Evolutionary conservation across 2,797 vertebrate species (phyloP).

Genomic region (Eurystomus glaucurus): DNA sequence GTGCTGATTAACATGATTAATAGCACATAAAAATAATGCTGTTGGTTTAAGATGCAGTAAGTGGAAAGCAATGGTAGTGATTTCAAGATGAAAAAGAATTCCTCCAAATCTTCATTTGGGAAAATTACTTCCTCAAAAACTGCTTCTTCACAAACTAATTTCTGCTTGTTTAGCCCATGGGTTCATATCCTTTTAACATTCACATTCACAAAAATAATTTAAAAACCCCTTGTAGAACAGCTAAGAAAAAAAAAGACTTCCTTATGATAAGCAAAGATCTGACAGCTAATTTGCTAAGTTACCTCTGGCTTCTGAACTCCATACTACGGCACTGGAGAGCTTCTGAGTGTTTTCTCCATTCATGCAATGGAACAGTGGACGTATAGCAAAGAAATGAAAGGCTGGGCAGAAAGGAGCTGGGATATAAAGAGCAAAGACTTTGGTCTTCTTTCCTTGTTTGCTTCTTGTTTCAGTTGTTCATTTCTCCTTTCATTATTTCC

Average conservation of each 20-base stretch:
- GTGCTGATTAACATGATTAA: background rate
- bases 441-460: background rate
- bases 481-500: background rate
- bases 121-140: background rate
- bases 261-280: background rate
- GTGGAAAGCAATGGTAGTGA: background rate
- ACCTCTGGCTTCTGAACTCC: background rate
- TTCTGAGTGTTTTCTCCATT: background rate
- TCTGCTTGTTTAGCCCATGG: background rate
- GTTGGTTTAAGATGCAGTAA: background rate
- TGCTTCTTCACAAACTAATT: background rate
- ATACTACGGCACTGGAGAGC: background rate
- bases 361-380: background rate
- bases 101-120: background rate
- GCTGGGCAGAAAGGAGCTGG: background rate
- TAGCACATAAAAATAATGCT: background rate
- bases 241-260: background rate
- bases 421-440: background rate
- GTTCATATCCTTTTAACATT: background rate
- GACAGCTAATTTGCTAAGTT: background rate
- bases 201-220: background rate
- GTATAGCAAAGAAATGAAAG: background rate
- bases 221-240: background rate
- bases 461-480: background rate
- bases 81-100: background rate